These are phyloP conservation scores for Alaudala cheleensis DNA, from an alignment of 2,113 vertebrate genomes.

Conservation along the genomic window DNA sequence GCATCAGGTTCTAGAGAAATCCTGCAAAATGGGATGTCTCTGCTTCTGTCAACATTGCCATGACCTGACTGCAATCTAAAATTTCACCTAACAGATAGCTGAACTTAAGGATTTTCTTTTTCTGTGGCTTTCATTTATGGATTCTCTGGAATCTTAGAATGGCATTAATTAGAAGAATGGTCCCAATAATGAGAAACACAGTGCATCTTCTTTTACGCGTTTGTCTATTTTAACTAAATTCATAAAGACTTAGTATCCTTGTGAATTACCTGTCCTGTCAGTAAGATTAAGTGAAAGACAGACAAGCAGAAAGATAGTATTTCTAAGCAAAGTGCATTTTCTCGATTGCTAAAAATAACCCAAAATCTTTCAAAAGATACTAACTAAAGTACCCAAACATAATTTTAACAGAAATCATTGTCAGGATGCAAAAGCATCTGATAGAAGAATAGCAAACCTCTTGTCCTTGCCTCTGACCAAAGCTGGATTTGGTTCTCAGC, in stretches of 20 bases:
- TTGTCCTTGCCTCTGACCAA: neutral
- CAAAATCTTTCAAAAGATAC: neutral
- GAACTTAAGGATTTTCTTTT: neutral
- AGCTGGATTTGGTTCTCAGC: neutral
- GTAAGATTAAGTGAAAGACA: neutral
- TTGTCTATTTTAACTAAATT: neutral
- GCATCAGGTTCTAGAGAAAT: neutral
- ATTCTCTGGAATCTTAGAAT: neutral
- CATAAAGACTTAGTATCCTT: neutral
- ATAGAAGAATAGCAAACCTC: neutral
- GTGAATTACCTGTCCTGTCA: neutral
- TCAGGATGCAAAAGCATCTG: neutral
- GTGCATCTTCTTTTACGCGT: neutral
- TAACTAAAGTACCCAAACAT: neutral
- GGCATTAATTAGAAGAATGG: neutral
- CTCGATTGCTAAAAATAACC: neutral
- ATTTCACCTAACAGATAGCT: neutral
- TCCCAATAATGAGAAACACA: neutral
- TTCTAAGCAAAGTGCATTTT: neutral
- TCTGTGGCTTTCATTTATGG: neutral
- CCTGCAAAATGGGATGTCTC: neutral
- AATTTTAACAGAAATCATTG: neutral
- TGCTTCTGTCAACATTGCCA: neutral
- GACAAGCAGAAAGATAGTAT: neutral
- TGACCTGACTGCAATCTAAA: neutral